phyloP scores from a whole-genome alignment of 1,140 invertebrate species.

The Drosophila santomea region DNA sequence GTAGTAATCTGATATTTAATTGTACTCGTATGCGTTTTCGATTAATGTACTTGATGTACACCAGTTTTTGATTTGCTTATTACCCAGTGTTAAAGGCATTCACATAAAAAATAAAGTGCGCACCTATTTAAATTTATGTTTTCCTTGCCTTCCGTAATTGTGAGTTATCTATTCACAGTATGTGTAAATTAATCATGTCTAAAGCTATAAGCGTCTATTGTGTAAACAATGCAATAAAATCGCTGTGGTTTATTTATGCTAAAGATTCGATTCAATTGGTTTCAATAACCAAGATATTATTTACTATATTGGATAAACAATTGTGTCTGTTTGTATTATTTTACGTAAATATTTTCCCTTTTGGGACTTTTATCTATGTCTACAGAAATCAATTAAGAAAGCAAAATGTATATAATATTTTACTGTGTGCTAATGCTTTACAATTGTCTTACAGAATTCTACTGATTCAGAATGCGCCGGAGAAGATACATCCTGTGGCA shows the following conservation, averaged over 20 bases:
- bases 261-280: neutral
- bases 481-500: constrained; percentile 87
- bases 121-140: neutral
- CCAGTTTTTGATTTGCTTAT: constrained; percentile 3
- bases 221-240: neutral
- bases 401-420: neutral
- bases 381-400: no score
- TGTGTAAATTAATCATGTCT: constrained; percentile 9
- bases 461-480: constrained; percentile 95
- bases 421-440: neutral
- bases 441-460: constrained; percentile 89
- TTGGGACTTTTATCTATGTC: no score
- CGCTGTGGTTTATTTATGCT: neutral
- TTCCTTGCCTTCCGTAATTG: neutral
- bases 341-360: neutral
- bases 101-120: constrained; percentile 2
- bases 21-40: constrained; percentile 5
- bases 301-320: neutral
- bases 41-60: neutral
- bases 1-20: constrained; percentile 6
- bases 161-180: neutral
- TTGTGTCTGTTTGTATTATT: neutral
- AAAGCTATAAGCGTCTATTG: neutral
- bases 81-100: neutral
- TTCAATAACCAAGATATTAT: neutral